Conservation (phyloP, 2,113 vertebrate genomes). For the Fulica atra region DNA sequence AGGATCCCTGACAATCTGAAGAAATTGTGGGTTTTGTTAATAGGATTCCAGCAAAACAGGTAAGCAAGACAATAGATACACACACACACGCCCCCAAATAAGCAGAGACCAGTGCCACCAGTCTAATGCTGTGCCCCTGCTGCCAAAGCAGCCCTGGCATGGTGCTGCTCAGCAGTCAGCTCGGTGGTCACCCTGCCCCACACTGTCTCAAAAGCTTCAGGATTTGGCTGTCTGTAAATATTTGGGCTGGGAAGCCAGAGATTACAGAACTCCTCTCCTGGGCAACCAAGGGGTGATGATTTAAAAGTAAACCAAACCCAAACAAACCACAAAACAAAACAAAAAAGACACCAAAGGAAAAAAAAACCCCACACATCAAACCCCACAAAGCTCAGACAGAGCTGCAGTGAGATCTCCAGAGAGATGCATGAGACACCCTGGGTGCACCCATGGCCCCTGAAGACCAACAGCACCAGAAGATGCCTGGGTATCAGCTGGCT, state of each 20-base stretch:
- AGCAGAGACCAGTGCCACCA: neutral
- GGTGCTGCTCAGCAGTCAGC: accelerated
- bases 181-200: neutral
- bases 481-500: neutral
- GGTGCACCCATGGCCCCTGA: neutral
- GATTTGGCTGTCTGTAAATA: constrained; percentile 8
- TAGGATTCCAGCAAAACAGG: neutral
- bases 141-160: neutral
- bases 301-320: neutral
- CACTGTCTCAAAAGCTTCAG: neutral
- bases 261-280: constrained; percentile 35
- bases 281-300: constrained; percentile 18
- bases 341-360: too few species aligned
- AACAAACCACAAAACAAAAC: too few species aligned
- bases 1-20: neutral
- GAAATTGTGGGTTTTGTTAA: neutral
- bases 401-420: neutral
- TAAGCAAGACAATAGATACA: neutral
- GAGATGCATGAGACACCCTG: neutral
- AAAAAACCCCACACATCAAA: neutral
- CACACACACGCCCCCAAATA: neutral
- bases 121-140: neutral
- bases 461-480: neutral
- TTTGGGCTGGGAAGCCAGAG: constrained; percentile 11
- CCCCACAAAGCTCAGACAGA: neutral